A percentile compares a stretch with the other conserved stretches of the same genome.
Conservation (phyloP, 2,797 vertebrate species). For the Microctenopoma stevenorrisi region DNA sequence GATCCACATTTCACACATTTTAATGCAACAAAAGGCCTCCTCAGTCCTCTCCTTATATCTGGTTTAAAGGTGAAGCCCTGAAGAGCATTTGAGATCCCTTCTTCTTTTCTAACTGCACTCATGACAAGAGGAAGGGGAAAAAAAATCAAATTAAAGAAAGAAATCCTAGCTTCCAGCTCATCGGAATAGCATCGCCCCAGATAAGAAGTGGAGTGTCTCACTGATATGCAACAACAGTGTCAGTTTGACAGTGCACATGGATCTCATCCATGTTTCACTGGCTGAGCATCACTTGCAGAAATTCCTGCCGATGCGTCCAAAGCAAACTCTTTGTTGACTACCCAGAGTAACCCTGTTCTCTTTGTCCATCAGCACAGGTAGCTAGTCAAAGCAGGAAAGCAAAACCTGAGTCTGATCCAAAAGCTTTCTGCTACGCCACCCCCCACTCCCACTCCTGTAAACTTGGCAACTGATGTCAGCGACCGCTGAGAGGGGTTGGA, state of each 20-base stretch:
- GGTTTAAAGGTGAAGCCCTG: constrained; percentile 45
- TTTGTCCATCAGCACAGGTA: constrained; percentile 63
- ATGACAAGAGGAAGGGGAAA: constrained; percentile 15
- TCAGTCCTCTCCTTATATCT: constrained; percentile 28
- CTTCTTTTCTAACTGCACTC: constrained; percentile 26
- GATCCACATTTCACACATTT: constrained; percentile 64
- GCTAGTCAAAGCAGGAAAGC: constrained; percentile 38
- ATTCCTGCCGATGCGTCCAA: constrained; percentile 53
- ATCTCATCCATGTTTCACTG: constrained; percentile 62
- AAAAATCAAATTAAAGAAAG: constrained; percentile 5
- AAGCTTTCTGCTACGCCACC: neutral
- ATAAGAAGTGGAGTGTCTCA: constrained; percentile 51
- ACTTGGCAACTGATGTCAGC: constrained; percentile 51
- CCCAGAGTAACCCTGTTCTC: constrained; percentile 59
- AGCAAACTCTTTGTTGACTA: constrained; percentile 66
- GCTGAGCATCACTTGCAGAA: constrained; percentile 67
- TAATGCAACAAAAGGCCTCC: constrained; percentile 58
- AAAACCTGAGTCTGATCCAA: constrained; percentile 37
- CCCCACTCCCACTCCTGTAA: constrained; percentile 11
- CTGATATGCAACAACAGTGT: constrained; percentile 57
- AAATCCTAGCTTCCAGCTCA: constrained; percentile 55
- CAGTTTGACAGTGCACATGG: constrained; percentile 65
- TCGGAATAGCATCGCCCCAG: constrained; percentile 69
- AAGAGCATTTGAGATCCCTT: constrained; percentile 32
- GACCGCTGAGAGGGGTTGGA: constrained; percentile 41